These are phyloP conservation scores for Megathymus violae DNA, from an alignment of 1,140 invertebrate species.

Conservation along the genomic window DNA sequence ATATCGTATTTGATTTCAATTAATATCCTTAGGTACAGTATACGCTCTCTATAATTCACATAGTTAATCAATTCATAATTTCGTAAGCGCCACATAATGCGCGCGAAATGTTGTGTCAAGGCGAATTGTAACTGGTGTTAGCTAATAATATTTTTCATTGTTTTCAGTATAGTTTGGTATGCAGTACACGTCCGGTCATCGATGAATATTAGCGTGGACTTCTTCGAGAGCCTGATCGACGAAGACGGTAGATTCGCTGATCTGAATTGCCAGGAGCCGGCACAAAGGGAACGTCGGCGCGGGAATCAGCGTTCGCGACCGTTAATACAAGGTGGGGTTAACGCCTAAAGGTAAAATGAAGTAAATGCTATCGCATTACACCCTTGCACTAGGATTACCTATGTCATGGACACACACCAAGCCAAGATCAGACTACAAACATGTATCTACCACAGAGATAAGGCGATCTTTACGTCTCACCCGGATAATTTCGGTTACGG, in stretches of 20 bases:
- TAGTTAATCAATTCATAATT: neutral
- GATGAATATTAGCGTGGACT: slow-evolving; percentile 79
- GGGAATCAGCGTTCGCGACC: slow-evolving; percentile 46
- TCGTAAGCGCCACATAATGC: neutral
- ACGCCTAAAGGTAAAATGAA: too few species aligned
- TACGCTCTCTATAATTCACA: neutral
- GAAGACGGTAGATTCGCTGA: slow-evolving; percentile 75
- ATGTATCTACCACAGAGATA: too few species aligned
- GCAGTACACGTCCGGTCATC: slow-evolving; percentile 67
- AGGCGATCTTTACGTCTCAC: too few species aligned
- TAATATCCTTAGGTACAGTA: neutral
- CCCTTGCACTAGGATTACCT: too few species aligned
- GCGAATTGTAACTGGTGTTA: slow-evolving; percentile 1
- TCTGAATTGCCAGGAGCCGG: slow-evolving; percentile 65
- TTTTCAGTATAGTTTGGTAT: slow-evolving; percentile 73
- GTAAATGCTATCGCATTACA: too few species aligned
- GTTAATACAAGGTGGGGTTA: slow-evolving; percentile 51
- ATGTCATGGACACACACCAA: too few species aligned
- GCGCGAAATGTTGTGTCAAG: slow-evolving; percentile 8
- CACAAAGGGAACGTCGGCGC: slow-evolving; percentile 45
- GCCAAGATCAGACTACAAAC: too few species aligned
- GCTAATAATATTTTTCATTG: slow-evolving; percentile 32
- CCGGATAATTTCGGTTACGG: too few species aligned
- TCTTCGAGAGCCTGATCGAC: slow-evolving; percentile 76
- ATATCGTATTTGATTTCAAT: neutral